These are phyloP conservation scores for Nibea coibor DNA, from an alignment of 2,113 vertebrate genomes.

Conservation along the genomic window DNA sequence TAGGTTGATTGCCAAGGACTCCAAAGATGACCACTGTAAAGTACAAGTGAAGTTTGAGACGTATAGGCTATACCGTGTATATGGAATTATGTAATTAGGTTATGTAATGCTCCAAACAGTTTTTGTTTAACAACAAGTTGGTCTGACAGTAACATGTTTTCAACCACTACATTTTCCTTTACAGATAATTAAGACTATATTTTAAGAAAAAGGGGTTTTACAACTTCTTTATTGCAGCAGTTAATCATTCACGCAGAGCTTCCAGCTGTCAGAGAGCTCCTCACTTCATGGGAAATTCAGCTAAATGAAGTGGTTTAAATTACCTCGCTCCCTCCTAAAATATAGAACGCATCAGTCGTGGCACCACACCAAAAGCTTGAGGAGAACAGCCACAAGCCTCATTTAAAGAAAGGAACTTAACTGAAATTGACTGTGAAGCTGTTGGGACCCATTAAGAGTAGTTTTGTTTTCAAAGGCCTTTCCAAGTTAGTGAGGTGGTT, in stretches of 20 bases:
- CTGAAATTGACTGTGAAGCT: conserved; percentile 46
- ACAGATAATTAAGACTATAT: not conserved
- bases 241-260: conserved; percentile 38
- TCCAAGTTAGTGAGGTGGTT: conserved; percentile 29
- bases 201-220: not conserved
- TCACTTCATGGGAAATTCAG: conserved; percentile 1
- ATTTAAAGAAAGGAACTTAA: conserved; percentile 34
- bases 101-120: too few relatives aligned
- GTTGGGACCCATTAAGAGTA: conserved; percentile 22
- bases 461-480: conserved; percentile 38
- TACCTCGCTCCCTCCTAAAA: not conserved
- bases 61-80: too few relatives aligned
- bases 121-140: not conserved
- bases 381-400: conserved; percentile 12
- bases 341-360: conserved; percentile 17
- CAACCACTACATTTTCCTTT: not conserved
- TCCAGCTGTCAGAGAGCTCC: conserved; percentile 3
- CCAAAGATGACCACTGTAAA: too few relatives aligned
- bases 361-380: not conserved
- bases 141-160: too few relatives aligned
- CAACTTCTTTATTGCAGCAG: conserved; percentile 7
- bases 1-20: too few relatives aligned
- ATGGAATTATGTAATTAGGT: too few relatives aligned
- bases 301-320: conserved; percentile 30
- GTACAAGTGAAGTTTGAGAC: too few relatives aligned